Conservation (phyloP, 1,140 invertebrate species). For the Trichomalopsis sarcophagae region DNA sequence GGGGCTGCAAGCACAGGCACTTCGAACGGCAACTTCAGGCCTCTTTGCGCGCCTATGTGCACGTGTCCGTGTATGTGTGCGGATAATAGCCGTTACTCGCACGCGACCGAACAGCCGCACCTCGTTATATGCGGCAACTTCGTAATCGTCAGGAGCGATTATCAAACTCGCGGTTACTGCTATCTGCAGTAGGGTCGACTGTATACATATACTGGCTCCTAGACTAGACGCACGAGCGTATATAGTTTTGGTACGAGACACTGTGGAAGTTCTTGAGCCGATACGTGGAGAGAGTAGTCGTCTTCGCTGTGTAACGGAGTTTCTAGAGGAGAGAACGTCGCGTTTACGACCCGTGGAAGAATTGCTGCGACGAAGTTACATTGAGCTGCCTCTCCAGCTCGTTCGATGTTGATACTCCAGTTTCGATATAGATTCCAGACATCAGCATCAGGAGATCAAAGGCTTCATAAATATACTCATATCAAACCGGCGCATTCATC, state of each 20-base stretch:
- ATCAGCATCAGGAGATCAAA: no score
- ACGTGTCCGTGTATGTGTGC: neutral
- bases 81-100: neutral
- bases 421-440: no score
- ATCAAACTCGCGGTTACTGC: neutral
- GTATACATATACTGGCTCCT: neutral
- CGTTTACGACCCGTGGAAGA: no score
- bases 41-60: neutral
- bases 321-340: neutral
- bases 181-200: neutral
- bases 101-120: neutral
- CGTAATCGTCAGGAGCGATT: slow-evolving; percentile 26
- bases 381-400: no score
- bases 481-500: neutral
- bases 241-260: neutral
- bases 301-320: neutral
- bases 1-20: no score
- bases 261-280: no score
- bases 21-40: no score
- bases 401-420: no score
- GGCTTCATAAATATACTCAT: no score
- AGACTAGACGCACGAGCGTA: no score
- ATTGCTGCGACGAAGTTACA: no score
- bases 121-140: slow-evolving; percentile 31
- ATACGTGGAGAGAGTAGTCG: no score